These are phyloP conservation scores for Dendrocincla tyrannina DNA, from an alignment of 2,797 vertebrate species.

Conservation along the genomic window DNA sequence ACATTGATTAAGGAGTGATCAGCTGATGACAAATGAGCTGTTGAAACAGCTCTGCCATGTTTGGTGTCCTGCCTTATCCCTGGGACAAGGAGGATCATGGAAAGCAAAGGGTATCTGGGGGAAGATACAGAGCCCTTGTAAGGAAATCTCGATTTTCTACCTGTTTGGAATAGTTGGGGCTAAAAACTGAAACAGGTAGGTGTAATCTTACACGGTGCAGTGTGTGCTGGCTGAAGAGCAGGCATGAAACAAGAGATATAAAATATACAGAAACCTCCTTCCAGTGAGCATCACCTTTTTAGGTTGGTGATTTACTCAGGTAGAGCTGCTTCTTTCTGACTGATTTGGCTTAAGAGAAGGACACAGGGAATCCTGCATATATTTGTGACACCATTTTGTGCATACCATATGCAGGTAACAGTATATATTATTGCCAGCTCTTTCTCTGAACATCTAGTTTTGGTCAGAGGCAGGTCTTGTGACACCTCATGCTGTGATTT, in stretches of 20 bases:
- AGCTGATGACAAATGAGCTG: background rate
- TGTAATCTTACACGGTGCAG: background rate
- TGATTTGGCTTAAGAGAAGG: background rate
- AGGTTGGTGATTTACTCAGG: background rate
- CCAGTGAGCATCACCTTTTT: background rate
- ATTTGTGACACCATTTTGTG: background rate
- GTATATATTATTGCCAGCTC: background rate
- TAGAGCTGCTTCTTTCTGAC: background rate
- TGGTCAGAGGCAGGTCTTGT: background rate
- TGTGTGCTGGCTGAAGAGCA: background rate
- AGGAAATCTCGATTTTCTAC: background rate
- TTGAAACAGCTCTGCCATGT: background rate
- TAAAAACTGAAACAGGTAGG: background rate
- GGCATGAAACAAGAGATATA: background rate
- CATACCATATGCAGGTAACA: rapidly evolving
- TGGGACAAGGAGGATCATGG: background rate
- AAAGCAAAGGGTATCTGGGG: background rate
- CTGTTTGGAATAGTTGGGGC: background rate
- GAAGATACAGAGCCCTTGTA: background rate
- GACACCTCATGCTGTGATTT: background rate
- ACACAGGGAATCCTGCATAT: background rate
- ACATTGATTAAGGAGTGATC: conserved; percentile 4
- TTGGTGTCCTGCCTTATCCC: background rate
- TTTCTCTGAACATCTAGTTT: background rate
- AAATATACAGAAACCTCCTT: background rate